Evolutionary conservation across 2,888 invertebrate genomes (phyloP), one percentile per base, ranked within the genome.

Genomic region (Epinotia bilunana): DNA sequence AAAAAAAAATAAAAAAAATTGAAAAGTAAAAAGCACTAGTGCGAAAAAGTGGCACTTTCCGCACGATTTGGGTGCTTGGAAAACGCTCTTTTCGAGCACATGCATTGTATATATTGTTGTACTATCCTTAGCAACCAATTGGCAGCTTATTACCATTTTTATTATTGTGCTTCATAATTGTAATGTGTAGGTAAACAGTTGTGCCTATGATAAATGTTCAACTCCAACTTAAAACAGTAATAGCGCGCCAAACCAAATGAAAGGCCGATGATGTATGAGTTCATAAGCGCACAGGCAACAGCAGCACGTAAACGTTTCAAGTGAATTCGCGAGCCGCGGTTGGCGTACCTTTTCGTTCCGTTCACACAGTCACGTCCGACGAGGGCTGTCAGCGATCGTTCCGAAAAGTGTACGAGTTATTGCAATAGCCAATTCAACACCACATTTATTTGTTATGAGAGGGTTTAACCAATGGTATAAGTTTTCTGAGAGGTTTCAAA

Each of bases 261-360:
- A 58, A 63, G 33, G 23, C 46, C 58, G 64, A 64, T 70, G 70
- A 60, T 58, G 49, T 70, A 70, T 60, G 70, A 64, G 53, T 64
- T 64, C 58, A 60, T 60, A 53, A 64, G 68, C 64, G 39, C 33
- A 63, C 49, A 23, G 73, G 23, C 57, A 55, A 55, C 23, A 20
- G 55, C 28, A 20, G 69, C 33, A 73, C 63, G 69, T 74, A 55
- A 62, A 69, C 57, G 57, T 63, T 63, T 16, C 57, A 63, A 57
- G 57, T 69, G 73, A 46, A 74, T 70, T 64, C 39, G 33, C 64
- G 49, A 2, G 23, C 43, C 61, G 18, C 60, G 65, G 71, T 67
- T 28, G 18, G 64, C 43, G 70, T 71, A 71, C 60, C 60, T 65
- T 65, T 55, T 28, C 18, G 65, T 49, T 69, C 16, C 28, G 61